Evolutionary conservation across 2,888 invertebrate species (phyloP), one percentile per base, ranked within the genome.

Genomic region (Sinelater perroti): DNA sequence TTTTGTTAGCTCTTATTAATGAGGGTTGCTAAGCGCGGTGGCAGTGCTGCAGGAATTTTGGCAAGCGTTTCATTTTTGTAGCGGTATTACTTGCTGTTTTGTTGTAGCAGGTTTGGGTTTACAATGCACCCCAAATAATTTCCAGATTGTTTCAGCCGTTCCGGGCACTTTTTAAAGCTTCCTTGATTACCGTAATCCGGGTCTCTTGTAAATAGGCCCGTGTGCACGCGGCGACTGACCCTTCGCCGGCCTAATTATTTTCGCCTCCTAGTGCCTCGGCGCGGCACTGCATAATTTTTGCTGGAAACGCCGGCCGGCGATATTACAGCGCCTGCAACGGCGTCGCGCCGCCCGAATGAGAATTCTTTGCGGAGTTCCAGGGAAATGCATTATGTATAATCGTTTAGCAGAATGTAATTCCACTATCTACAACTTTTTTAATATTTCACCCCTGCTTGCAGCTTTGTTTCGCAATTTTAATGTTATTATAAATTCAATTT

Each of bases 371-470:
- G 54, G 56, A 57, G 53, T 60, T 60, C 45, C 26, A 38, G 51
- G 59, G 50, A 57, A 52, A 62, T 64, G 64, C 61, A 64, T 64
- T 60, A 64, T 64, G 64, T 56, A 64, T 60, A 50, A 57, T 51
- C 47, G 49, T 64, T 61, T 61, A 42, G 46, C 51, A 59, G 55
- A 55, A 46, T 54, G 44, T 50, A 50, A 59, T 50, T 50, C 40
- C 51, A 59, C 33, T 45, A 45, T 45, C 46, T 49, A 44, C 46
- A 59, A 59, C 59, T 59, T 59, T 59, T 59, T 59, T 59, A 59
- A 59, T 59, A 59, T 50, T 59, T 59, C 44, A 59, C 38, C 47
- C 36, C 44, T 54, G 30, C 44, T 45, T n/a, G 18, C 17, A 46
- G 33, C 14, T 40, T 45, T 50, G 46, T 50, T 56, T 56, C 54